These are phyloP conservation scores for Hydrocynus forskahlii DNA, from an alignment of 2,797 vertebrate genomes.

Conservation along the genomic window DNA sequence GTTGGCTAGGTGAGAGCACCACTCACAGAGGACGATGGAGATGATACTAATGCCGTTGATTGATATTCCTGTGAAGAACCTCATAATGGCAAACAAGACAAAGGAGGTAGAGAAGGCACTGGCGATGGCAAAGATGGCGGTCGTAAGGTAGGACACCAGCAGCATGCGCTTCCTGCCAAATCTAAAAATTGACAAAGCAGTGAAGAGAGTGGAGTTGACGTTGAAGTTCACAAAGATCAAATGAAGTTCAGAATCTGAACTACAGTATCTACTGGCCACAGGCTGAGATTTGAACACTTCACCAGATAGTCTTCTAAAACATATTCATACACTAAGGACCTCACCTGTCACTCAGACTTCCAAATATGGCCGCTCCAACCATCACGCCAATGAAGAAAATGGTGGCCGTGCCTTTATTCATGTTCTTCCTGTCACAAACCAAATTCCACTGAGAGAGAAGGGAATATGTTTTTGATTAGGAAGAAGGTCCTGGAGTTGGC, in stretches of 20 bases:
- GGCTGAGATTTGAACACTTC: background rate
- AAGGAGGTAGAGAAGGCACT: constrained; percentile 69
- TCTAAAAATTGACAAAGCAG: constrained; percentile 54
- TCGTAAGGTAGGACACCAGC: constrained; percentile 65
- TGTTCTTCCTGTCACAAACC: constrained; percentile 70
- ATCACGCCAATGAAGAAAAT: constrained; percentile 76
- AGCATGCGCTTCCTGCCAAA: constrained; percentile 72
- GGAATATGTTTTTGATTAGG: background rate
- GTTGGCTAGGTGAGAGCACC: too few relatives aligned
- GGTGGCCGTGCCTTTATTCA: constrained; percentile 68
- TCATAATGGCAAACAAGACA: constrained; percentile 67
- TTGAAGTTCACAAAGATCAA: background rate
- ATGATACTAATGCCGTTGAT: constrained; percentile 71
- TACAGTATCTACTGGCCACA: background rate
- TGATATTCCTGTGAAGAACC: constrained; percentile 73
- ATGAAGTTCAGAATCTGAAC: background rate
- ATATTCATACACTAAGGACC: constrained; percentile 7
- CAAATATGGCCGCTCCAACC: constrained; percentile 71
- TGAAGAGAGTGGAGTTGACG: background rate
- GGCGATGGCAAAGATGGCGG: constrained; percentile 63
- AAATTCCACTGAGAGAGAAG: constrained; percentile 71
- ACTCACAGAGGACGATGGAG: constrained; percentile 69
- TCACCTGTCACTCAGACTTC: constrained; percentile 75
- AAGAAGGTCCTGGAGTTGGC: background rate
- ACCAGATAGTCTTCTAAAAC: background rate